A percentile compares a stretch with the other conserved stretches of the same genome.
phyloP scores from a whole-genome alignment of 2,888 invertebrate species.

The Antheraea yamamai region DNA sequence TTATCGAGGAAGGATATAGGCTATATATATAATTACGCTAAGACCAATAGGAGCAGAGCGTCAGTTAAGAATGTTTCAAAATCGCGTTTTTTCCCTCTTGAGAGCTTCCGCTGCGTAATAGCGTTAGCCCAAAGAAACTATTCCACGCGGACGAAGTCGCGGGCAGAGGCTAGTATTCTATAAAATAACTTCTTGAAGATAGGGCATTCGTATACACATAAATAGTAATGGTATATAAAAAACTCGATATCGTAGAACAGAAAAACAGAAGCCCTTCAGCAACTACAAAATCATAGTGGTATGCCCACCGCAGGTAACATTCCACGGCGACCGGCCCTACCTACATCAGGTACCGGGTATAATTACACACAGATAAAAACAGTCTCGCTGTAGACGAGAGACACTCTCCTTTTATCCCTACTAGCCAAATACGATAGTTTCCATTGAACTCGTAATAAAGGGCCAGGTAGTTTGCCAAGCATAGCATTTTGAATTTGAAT shows the following conservation, averaged over 20 bases:
- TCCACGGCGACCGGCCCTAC: constrained; percentile 42
- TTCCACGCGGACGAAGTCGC: too few species aligned
- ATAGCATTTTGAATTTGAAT: neutral
- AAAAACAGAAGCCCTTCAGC: constrained; percentile 31
- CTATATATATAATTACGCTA: too few species aligned
- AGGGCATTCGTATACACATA: neutral
- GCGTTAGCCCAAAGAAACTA: too few species aligned
- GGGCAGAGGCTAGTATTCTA: too few species aligned
- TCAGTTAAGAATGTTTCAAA: too few species aligned
- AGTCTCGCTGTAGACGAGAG: constrained; percentile 41
- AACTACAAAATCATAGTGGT: constrained; percentile 44
- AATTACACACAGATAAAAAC: constrained; percentile 59
- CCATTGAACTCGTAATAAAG: constrained; percentile 12
- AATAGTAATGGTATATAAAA: neutral
- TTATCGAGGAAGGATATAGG: too few species aligned
- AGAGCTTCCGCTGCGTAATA: too few species aligned
- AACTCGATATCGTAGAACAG: constrained; percentile 2
- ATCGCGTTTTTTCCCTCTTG: too few species aligned
- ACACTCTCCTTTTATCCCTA: constrained; percentile 46
- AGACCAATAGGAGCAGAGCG: too few species aligned
- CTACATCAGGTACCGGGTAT: constrained; percentile 35
- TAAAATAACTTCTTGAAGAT: neutral
- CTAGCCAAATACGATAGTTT: constrained; percentile 23
- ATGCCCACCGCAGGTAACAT: constrained; percentile 58
- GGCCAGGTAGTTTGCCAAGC: neutral